Evolutionary conservation across 1,140 invertebrate species (phyloP).

Genomic region (Solenopsis invicta): DNA sequence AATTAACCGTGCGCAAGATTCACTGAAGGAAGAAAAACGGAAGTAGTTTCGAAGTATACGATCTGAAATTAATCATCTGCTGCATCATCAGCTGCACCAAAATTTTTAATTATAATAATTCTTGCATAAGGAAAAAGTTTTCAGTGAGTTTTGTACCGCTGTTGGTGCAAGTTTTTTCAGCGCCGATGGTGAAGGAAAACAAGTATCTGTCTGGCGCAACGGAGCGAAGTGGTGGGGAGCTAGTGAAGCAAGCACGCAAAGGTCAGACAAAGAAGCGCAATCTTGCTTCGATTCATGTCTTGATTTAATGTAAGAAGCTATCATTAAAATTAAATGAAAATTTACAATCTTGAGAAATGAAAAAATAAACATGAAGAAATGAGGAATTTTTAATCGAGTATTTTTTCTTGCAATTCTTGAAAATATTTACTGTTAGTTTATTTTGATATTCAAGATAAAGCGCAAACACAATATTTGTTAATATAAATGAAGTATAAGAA

Average conservation of each 20-base stretch:
- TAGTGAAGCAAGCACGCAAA: background rate
- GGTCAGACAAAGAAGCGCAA: background rate
- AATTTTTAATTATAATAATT: constrained; percentile 61
- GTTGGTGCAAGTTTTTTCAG: constrained; percentile 12
- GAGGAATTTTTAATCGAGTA: no score
- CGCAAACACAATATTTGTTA: no score
- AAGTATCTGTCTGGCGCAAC: background rate
- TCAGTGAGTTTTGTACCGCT: background rate
- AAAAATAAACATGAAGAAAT: no score
- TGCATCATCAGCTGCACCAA: constrained; percentile 13
- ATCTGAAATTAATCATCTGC: constrained; percentile 4
- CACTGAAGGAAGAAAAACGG: background rate
- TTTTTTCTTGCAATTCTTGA: no score
- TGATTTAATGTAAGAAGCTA: background rate
- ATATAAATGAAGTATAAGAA: no score
- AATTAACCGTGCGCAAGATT: constrained; percentile 17
- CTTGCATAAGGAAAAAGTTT: constrained; percentile 24
- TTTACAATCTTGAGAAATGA: no score
- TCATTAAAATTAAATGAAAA: background rate
- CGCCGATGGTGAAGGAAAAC: background rate
- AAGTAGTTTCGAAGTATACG: constrained; percentile 7
- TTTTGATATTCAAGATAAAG: no score
- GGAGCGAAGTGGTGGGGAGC: background rate
- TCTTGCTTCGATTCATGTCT: background rate
- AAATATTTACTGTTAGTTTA: no score